Conservation (phyloP, 2,113 vertebrate species). For the Lipophrys pholis region DNA sequence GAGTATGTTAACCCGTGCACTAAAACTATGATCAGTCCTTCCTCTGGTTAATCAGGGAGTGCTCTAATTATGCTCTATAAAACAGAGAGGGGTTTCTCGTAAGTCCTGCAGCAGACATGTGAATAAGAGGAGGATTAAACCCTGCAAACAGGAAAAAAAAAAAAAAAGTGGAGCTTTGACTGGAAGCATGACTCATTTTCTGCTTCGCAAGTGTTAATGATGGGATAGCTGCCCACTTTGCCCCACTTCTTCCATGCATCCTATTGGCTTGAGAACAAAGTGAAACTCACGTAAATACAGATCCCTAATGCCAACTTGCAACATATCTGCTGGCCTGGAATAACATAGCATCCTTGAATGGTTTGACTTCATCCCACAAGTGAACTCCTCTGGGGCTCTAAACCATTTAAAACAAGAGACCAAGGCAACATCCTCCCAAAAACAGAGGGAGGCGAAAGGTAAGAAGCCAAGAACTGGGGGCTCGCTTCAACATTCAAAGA, state of each 20-base stretch:
- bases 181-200: slow-evolving; percentile 79
- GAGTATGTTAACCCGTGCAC: slow-evolving; percentile 47
- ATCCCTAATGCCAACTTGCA: slow-evolving; percentile 72
- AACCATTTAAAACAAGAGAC: slow-evolving; percentile 71
- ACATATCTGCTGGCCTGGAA: slow-evolving; percentile 72
- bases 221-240: slow-evolving; percentile 53
- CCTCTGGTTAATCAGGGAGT: slow-evolving; percentile 63
- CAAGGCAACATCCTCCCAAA: slow-evolving; percentile 60
- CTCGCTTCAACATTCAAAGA: slow-evolving; percentile 49
- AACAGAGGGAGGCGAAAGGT: slow-evolving; percentile 42
- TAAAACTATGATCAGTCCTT: slow-evolving; percentile 54
- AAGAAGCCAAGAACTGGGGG: slow-evolving; percentile 60
- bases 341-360: slow-evolving; percentile 70
- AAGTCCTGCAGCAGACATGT: slow-evolving; percentile 60
- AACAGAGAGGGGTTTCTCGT: slow-evolving; percentile 73
- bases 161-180: slow-evolving; percentile 69
- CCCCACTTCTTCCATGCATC: slow-evolving; percentile 64
- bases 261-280: slow-evolving; percentile 76
- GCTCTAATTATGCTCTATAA: slow-evolving; percentile 73
- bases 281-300: slow-evolving; percentile 59
- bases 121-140: slow-evolving; percentile 60
- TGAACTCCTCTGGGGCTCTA: slow-evolving; percentile 77
- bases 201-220: slow-evolving; percentile 75
- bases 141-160: slow-evolving; percentile 62
- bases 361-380: slow-evolving; percentile 62